phyloP scores from a whole-genome alignment of 2,113 vertebrate genomes.

The Epinephelus moara region DNA sequence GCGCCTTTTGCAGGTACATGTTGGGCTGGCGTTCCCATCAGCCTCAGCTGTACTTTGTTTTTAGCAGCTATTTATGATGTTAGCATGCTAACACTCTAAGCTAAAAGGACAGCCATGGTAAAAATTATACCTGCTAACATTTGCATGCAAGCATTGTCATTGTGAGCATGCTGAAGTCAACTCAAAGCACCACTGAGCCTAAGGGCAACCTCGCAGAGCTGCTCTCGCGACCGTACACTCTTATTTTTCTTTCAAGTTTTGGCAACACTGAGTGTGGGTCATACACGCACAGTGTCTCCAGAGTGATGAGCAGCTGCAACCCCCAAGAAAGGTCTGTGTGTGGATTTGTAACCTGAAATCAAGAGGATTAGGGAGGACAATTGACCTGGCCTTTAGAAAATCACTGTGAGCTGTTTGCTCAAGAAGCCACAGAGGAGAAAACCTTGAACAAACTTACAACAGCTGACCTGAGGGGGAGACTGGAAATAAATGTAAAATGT shows the following conservation, averaged over 20 bases:
- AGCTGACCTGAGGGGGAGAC: background rate
- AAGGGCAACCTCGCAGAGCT: too few species aligned
- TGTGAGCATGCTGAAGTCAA: too few species aligned
- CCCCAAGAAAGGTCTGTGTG: background rate
- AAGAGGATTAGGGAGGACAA: conserved; percentile 7
- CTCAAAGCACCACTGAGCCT: too few species aligned
- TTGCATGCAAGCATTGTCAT: too few species aligned
- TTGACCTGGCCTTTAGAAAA: conserved; percentile 20
- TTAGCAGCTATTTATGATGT: too few species aligned
- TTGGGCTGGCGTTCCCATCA: too few species aligned
- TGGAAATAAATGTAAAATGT: background rate
- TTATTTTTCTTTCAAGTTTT: background rate
- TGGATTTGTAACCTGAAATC: background rate
- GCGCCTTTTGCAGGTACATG: too few species aligned
- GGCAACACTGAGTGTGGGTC: background rate
- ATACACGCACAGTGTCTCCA: background rate
- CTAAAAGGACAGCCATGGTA: too few species aligned
- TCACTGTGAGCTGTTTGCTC: conserved; percentile 25
- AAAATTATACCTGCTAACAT: too few species aligned
- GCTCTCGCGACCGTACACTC: too few species aligned
- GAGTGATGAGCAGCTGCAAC: background rate
- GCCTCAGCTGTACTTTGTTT: too few species aligned
- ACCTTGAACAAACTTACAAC: background rate
- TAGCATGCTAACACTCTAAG: too few species aligned
- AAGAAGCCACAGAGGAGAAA: conserved; percentile 4